phyloP scores from a whole-genome alignment of 2,797 vertebrate species.

The Macroramphosus scolopax region DNA sequence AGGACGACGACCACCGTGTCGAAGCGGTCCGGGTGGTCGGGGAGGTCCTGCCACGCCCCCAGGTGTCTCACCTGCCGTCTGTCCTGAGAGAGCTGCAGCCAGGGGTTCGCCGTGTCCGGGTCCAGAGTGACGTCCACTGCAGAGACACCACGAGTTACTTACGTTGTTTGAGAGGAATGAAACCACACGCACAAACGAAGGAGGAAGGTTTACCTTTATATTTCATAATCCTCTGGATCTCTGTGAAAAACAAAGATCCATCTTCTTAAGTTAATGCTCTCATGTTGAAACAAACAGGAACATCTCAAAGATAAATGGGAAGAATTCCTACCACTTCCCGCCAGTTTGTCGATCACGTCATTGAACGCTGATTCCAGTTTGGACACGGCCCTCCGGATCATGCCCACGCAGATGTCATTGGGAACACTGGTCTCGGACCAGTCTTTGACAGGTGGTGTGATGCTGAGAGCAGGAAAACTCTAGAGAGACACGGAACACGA shows the following conservation, averaged over 20 bases:
- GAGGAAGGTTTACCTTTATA: constrained; percentile 68
- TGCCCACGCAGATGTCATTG: constrained; percentile 71
- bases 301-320: too few species aligned
- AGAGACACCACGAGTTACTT: constrained; percentile 5
- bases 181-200: not conserved
- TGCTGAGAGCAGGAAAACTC: constrained; percentile 75
- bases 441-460: constrained; percentile 70
- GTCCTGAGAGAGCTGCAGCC: constrained; percentile 83
- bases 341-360: constrained; percentile 69
- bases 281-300: too few species aligned
- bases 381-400: constrained; percentile 73
- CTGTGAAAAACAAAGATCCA: constrained; percentile 66
- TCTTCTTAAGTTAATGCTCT: too few species aligned
- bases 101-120: constrained; percentile 80
- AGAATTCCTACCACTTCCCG: constrained; percentile 71
- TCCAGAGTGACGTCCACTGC: constrained; percentile 81
- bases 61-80: constrained; percentile 76
- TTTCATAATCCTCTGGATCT: constrained; percentile 73
- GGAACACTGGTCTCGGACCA: constrained; percentile 76
- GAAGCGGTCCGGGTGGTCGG: constrained; percentile 77
- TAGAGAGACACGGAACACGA: constrained; percentile 26
- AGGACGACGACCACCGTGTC: constrained; percentile 82
- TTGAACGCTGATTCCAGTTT: constrained; percentile 63
- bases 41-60: constrained; percentile 76
- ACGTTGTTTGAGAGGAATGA: not conserved